Base-by-base conservation (phyloP, 2,888 invertebrate species). In the Leuctra nigra region DNA sequence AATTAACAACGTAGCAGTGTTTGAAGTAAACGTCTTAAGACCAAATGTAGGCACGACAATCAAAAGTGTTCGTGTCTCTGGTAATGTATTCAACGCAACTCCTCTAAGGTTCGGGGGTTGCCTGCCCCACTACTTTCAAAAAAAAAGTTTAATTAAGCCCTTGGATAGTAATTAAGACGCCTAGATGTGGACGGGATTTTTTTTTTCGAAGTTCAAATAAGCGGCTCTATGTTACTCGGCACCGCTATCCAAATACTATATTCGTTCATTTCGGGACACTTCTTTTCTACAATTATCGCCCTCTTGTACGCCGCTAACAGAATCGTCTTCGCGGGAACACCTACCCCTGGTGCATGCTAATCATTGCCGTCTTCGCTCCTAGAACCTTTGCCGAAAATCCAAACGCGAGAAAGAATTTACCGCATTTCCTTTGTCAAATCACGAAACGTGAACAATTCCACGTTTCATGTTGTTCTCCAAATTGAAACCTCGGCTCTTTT, bases 401-500 rank as follows among this genome's bases (percentile, higher is more conserved):
- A n/a, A n/a, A n/a, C n/a, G n/a, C n/a, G 18, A 22, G 14, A 22
- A 22, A 38, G 22, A 18, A 29, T 52, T 52, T 56, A 23, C 29
- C 52, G 14, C 25, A 33, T 29, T 55, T 55, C 55, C 58, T 58
- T 58, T 58, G 58, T 52, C 18, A 33, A 39, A 38, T 52, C 46
- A 52, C 53, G 56, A 56, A 57, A 57, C 54, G 52, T 48, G 23
- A 54, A 33, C n/a, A 54, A 56, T 46, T 59, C 59, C 53, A 53
- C 47, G 53, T 59, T 56, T 59, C 53, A 53, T 56, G 55, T 52
- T 56, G 53, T 56, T 54, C 48, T 48, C 38, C 16, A n/a, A n/a
- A n/a, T n/a, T n/a, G n/a, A n/a, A n/a, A n/a, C n/a, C 6, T 29
- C 6, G 6, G 29, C 29, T 29, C 24, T 4, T 53, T 53, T 53